These are phyloP conservation scores for Iguana delicatissima DNA, from an alignment of 2,797 vertebrate species.

Conservation along the genomic window DNA sequence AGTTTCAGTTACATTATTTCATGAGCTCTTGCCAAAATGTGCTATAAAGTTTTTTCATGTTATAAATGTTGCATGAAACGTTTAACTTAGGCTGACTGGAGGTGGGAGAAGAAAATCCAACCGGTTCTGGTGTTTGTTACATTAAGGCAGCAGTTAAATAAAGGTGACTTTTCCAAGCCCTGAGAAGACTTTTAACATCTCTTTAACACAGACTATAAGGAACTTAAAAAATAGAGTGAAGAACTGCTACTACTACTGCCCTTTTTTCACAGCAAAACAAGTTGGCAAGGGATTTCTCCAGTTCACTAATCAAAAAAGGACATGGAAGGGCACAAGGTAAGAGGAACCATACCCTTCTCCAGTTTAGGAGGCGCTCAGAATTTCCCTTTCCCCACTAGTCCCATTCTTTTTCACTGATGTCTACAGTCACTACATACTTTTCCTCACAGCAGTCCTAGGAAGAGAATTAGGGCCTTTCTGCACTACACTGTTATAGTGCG, in stretches of 20 bases:
- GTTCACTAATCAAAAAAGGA: background rate
- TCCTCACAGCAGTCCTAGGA: background rate
- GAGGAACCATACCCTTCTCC: background rate
- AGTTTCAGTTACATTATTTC: slow-evolving; percentile 40
- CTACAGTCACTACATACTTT: background rate
- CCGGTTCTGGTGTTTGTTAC: background rate
- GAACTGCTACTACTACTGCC: background rate
- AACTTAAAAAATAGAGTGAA: background rate
- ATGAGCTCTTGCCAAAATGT: slow-evolving; percentile 30
- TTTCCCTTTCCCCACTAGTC: background rate
- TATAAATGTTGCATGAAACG: background rate
- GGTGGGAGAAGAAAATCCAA: background rate
- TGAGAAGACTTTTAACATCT: no score
- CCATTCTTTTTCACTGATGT: background rate
- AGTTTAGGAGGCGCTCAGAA: background rate
- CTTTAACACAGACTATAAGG: background rate
- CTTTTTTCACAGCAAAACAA: background rate
- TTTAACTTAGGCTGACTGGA: background rate
- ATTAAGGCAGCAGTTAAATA: background rate
- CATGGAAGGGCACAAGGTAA: background rate
- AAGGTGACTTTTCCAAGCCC: no score
- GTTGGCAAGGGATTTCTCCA: background rate
- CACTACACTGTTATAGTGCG: no score
- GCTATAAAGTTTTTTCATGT: background rate
- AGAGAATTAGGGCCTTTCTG: no score